Percentiles rank a stretch among this genome's conserved stretches.
Conservation (phyloP, 2,888 invertebrate species). For the Notodonta ziczac region DNA sequence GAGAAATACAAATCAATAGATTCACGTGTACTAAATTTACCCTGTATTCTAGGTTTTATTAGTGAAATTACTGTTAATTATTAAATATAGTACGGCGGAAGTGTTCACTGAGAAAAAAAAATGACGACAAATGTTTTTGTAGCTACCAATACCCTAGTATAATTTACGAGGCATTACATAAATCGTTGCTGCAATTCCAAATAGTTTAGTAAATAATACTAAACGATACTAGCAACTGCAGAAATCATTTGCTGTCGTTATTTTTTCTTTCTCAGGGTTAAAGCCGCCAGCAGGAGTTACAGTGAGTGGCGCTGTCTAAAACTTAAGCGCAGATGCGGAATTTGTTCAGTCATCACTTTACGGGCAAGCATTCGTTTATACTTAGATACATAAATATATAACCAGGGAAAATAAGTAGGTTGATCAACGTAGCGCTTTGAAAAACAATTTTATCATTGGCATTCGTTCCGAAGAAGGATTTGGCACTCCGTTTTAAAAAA, state of each 20-base stretch:
- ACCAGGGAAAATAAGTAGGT: slow-evolving; percentile 21
- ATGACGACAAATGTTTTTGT: too few species aligned
- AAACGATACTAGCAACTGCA: too few species aligned
- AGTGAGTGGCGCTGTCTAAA: slow-evolving; percentile 46
- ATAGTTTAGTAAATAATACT: too few species aligned
- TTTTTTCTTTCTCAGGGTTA: too few species aligned
- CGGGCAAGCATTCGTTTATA: slow-evolving; percentile 74
- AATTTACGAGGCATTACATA: slow-evolving; percentile 14
- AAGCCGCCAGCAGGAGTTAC: slow-evolving; percentile 19
- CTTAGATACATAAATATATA: slow-evolving; percentile 49
- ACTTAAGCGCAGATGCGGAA: slow-evolving; percentile 50
- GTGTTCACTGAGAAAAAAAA: slow-evolving; percentile 10
- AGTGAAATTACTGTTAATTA: slow-evolving; percentile 67
- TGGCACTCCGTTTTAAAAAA: slow-evolving; percentile 77
- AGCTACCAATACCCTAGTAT: too few species aligned
- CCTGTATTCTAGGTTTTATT: slow-evolving; percentile 83
- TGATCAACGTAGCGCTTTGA: slow-evolving; percentile 21
- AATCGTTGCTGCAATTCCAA: neutral
- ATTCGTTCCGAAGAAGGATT: slow-evolving; percentile 52
- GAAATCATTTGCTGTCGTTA: too few species aligned
- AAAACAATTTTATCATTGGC: slow-evolving; percentile 53
- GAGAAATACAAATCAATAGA: slow-evolving; percentile 74
- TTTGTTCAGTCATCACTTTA: slow-evolving; percentile 72
- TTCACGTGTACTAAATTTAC: slow-evolving; percentile 80
- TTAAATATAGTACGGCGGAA: slow-evolving; percentile 55